These are phyloP conservation scores for Mastomys coucha DNA, from an alignment of 2,113 vertebrate genomes.

Conservation along the genomic window DNA sequence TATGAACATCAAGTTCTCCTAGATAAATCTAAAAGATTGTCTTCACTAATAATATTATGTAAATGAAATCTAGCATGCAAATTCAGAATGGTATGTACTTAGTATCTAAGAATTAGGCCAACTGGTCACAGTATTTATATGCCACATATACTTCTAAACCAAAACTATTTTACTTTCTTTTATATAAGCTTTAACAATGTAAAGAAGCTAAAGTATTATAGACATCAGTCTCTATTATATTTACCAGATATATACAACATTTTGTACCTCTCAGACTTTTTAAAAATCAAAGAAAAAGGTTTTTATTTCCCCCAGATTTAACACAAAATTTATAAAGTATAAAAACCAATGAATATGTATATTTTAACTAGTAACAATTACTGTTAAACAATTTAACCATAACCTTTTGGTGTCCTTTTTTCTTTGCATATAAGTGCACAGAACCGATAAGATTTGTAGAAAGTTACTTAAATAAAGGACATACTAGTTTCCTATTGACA, in stretches of 20 bases:
- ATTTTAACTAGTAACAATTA: constrained; percentile 37
- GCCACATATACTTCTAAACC: neutral
- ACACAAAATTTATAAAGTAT: constrained; percentile 24
- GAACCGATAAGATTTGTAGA: constrained; percentile 34
- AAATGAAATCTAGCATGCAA: neutral
- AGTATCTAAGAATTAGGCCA: neutral
- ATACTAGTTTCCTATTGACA: constrained; percentile 41
- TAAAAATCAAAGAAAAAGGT: neutral
- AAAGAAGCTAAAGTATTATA: constrained; percentile 5
- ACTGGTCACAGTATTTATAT: neutral
- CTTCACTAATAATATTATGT: neutral
- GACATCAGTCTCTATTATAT: neutral
- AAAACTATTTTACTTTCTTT: neutral
- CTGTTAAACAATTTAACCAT: neutral
- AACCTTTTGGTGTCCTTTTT: constrained; percentile 32
- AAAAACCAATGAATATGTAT: neutral
- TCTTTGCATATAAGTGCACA: neutral
- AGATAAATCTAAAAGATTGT: constrained; percentile 1
- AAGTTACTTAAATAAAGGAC: constrained; percentile 40
- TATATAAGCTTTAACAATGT: constrained; percentile 15
- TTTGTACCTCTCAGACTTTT: neutral
- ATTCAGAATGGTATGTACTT: neutral
- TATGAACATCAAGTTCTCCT: neutral
- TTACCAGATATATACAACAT: constrained; percentile 3
- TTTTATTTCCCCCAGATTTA: constrained; percentile 3